A percentile compares a stretch with the other conserved stretches of the same genome.
Conservation (phyloP, 2,888 invertebrate genomes). For the Ophion obscuratus region DNA sequence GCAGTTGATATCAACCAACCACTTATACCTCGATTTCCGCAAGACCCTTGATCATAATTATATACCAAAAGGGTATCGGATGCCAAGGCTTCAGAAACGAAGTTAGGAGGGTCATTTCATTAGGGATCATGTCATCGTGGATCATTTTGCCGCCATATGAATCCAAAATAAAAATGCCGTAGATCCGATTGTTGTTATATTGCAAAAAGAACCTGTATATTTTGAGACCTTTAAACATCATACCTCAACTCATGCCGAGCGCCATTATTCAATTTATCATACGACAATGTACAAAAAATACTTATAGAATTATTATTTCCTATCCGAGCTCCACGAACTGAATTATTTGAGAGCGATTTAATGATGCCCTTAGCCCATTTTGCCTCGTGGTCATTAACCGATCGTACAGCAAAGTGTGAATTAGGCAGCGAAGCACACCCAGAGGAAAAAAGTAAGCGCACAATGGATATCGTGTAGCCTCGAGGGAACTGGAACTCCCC, state of each 20-base stretch:
- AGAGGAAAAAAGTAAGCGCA: slow-evolving; percentile 6
- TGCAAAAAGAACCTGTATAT: too few species aligned
- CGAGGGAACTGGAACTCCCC: slow-evolving; percentile 16
- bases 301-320: not conserved
- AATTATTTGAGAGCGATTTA: not conserved
- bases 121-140: not conserved
- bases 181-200: too few species aligned
- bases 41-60: not conserved
- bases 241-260: too few species aligned
- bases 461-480: slow-evolving; percentile 6
- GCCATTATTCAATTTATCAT: too few species aligned
- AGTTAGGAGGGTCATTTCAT: not conserved
- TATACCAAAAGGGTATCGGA: not conserved
- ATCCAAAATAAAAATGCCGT: too few species aligned
- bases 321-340: not conserved
- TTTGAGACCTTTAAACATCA: too few species aligned
- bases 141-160: too few species aligned
- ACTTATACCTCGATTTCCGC: not conserved
- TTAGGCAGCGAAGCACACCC: not conserved
- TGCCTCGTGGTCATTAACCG: slow-evolving; percentile 17
- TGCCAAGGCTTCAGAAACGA: not conserved
- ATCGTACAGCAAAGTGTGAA: not conserved
- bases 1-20: not conserved
- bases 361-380: slow-evolving; percentile 8
- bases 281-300: not conserved